Base-by-base conservation (phyloP, 2,888 invertebrate genomes). In the Oeneis ivallda region DNA sequence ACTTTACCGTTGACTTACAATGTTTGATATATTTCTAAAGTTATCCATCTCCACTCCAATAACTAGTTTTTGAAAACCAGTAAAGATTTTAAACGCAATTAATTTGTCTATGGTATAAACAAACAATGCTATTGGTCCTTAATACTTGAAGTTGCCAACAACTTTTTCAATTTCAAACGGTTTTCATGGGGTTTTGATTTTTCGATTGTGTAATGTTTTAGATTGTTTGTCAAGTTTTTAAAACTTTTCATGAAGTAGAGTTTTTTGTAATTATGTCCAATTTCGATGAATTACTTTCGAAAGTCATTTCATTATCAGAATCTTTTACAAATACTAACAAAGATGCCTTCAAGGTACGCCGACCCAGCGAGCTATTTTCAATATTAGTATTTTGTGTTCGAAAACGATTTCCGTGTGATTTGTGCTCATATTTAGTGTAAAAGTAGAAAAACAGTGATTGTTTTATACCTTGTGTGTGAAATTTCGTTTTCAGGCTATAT, bases 161-260 rank as follows among this genome's bases (percentile, higher is more conserved):
- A 65, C 26, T 53, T 70, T 79, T 87, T 83, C 82, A 87, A 89
- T 85, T 86, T 89, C 84, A 91, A 92, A 91, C 91, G 89, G 92
- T 89, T 90, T 89, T n/a, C n/a, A n/a, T n/a, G n/a, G n/a, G n/a
- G n/a, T n/a, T n/a, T n/a, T n/a, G n/a, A n/a, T n/a, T n/a, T n/a
- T n/a, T 89, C 78, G 76, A 76, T 76, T 73, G 76, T 79, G 74
- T 76, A 73, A 54, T 56, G 39, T 41, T 87, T 77, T 78, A 84
- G 79, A 84, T 83, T 83, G 83, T 81, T 80, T 85, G 82, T 80
- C 79, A 83, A 82, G 80, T 78, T 79, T 75, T 70, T 66, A 72
- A 77, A 81, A 83, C 77, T 78, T 81, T 81, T 74, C 6, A 71
- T 70, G 74, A 76, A 83, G 81, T 79, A 80, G 75, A 69, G 75